Base-by-base conservation (phyloP, 1,140 invertebrate species). In the Stegodyphus dumicola region DNA sequence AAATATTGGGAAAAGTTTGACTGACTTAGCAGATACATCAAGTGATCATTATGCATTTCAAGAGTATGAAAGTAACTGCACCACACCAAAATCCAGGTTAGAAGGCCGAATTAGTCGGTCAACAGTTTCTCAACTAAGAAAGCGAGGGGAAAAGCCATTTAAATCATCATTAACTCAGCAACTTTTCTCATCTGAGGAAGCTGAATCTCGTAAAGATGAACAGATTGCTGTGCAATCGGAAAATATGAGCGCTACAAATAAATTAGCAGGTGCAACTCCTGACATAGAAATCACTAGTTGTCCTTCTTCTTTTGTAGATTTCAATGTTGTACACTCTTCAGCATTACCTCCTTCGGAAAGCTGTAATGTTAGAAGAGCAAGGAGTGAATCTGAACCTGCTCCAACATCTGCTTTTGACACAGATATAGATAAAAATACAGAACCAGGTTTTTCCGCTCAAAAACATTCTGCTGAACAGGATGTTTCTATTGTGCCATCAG, bases 271-370 rank as follows among this genome's bases (percentile, higher is more conserved):
- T n/a, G 48, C 67, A 15, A 78, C 84, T 51, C 84, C 84, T 13
- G 84, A 78, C n/a, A 86, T 86, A 33, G 84, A 86, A 65, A 86
- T 86, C 11, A 86, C 84, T 15, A 49, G 76, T 60, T 86, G 84
- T 66, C 33, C 33, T 33, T 78, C 84, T 11, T 6, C 77, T 11
- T 67, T 74, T 17, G 10, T 77, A 49, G 73, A 85, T 33, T 76
- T 60, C 18, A 74, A 85, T 15, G 65, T 76, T 18, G 81, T 66
- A 69, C 71, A 49, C 52, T 56, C 73, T 49, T 15, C 10, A 7
- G 56, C 54, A 18, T 48, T 11, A 4, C 18, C 71, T 56, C 67
- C 73, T 51, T 17, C 56, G 15, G 64, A 9, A 49, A 48, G 33
- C 3, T 9, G 53, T 18, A 54, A 7, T 33, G 9, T 3, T 17